Base-by-base conservation (phyloP, 1,140 invertebrate genomes). In the Listronotus bonariensis region DNA sequence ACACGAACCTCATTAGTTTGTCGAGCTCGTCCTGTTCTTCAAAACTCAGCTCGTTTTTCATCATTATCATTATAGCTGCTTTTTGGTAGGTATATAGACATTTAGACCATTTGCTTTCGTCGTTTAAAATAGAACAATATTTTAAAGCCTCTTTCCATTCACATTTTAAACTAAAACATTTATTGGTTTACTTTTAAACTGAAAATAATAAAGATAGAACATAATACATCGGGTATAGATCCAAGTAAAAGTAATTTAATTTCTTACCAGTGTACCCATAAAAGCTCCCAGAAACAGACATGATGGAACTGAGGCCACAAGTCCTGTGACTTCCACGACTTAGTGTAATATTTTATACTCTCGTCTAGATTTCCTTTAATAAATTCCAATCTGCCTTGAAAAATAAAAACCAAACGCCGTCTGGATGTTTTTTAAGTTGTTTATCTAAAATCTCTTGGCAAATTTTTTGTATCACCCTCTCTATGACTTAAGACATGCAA, bases 251-350 rank as follows among this genome's bases (percentile, higher is more conserved):
- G 20, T 26, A 3, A 26, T 26, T 26, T 3, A 3, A 26, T 26
- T 26, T 26, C 20, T 64, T 60, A 66, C 58, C 68, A 69, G 26
- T 94, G 85, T 8, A 91, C 87, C 94, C 95, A 98, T 82, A 96
- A 87, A 18, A 97, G 81, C 79, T 98, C 96, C 96, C 96, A 98
- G 78, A 89, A 97, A 77, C 94, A 96, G 0, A 98, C 77, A 78
- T 97, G 94, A 80, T 97, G 94, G 78, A 98, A 96, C 75, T 98
- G 95, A 5, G 89, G 87, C 93, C 96, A 98, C 8, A 91, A 81
- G 64, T 87, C 79, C 75, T 97, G 94, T 11, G 90, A 92, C 49
- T 90, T 86, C 81, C 95, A 91, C 0, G 93, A 95, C 68, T 86
- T 87, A 42, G 87, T 88, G 79, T 95, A 97, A 81, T 88, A 93